phyloP scores from a whole-genome alignment of 2,797 vertebrate species.

The Chrosomus eos region DNA sequence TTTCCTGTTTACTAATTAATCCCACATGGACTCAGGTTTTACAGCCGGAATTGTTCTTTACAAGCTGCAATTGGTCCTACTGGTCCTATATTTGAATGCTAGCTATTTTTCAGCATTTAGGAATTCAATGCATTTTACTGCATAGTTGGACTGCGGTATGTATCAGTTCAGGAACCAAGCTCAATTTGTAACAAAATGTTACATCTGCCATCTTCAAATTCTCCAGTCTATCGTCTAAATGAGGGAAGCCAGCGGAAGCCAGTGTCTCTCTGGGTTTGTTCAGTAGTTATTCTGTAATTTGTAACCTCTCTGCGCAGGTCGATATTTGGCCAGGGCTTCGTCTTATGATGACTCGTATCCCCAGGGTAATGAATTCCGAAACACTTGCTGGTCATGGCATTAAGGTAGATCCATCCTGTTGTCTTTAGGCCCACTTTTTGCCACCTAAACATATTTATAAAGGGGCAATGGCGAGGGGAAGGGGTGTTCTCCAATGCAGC shows the following conservation, averaged over 20 bases:
- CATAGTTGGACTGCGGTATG: neutral
- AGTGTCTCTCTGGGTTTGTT: slow-evolving; percentile 40
- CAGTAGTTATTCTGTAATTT: slow-evolving; percentile 39
- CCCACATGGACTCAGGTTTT: slow-evolving; percentile 45
- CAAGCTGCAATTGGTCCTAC: neutral
- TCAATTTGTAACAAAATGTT: slow-evolving; percentile 20
- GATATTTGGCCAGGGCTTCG: slow-evolving; percentile 27
- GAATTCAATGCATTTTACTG: neutral
- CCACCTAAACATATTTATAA: slow-evolving; percentile 42
- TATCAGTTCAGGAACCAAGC: neutral
- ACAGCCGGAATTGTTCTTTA: slow-evolving; percentile 32
- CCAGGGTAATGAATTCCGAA: slow-evolving; percentile 40
- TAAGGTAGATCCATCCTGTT: slow-evolving; percentile 38
- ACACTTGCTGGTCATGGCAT: slow-evolving; percentile 35
- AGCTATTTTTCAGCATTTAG: neutral
- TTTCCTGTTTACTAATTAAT: slow-evolving; percentile 57
- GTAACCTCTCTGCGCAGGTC: slow-evolving; percentile 41
- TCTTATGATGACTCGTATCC: slow-evolving; percentile 5
- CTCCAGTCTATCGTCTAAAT: slow-evolving; percentile 33
- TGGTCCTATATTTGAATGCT: neutral
- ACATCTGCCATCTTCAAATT: slow-evolving; percentile 3
- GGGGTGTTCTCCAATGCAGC: slow-evolving; percentile 9
- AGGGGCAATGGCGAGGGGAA: slow-evolving; percentile 12
- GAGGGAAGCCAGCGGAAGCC: slow-evolving; percentile 34
- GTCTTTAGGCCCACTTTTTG: slow-evolving; percentile 31